Evolutionary conservation across 2,113 vertebrate species (phyloP), one percentile per base, ranked within the genome.

Genomic region (Corynorhinus townsendii): DNA sequence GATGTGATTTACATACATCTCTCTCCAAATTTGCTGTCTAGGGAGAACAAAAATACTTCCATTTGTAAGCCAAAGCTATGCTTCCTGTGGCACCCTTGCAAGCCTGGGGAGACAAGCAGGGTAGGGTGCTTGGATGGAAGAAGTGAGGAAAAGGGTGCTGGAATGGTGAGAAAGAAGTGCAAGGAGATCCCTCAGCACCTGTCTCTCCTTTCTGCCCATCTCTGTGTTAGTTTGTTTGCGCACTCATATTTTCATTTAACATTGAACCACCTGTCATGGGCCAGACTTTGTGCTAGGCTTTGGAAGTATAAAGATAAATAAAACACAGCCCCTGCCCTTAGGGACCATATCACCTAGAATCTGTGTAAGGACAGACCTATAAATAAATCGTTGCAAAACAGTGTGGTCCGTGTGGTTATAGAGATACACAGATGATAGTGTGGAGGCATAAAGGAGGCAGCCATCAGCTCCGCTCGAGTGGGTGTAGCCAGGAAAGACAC

Each of bases 41-140:
- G 16, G 30, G 71, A 86, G 43, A 93, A 86, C 38, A 89, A 66
- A 72, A 54, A 43, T 66, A 33, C 54, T 64, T 59, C 45, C 43
- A 7, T 80, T 20, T 86, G 0, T 80, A 83, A 80, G 26, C 26
- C 54, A 66, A 76, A 69, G 19, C 35, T 28, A 76, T 84, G 33
- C 66, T 90, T 68, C 49, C 71, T 68, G 90, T 88, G n/a, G 19
- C 49, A 89, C 30, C 17, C 85, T 82, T 66, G 6, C 38, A 69
- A 88, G 68, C 49, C 38, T 15, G 8, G 43, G 38, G 4, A 59
- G 75, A 47, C 19, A 28, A 30, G 16, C 52, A 83, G 66, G 19
- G 5, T 24, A 64, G 38, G 62, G 33, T 14, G 30, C 26, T 77
- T 84, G 17, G 26, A 40, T 33, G 12, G 47, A 33, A 79, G 64